phyloP scores from a whole-genome alignment of 2,888 invertebrate species.

The Spatulosminthurus flaviceps region DNA sequence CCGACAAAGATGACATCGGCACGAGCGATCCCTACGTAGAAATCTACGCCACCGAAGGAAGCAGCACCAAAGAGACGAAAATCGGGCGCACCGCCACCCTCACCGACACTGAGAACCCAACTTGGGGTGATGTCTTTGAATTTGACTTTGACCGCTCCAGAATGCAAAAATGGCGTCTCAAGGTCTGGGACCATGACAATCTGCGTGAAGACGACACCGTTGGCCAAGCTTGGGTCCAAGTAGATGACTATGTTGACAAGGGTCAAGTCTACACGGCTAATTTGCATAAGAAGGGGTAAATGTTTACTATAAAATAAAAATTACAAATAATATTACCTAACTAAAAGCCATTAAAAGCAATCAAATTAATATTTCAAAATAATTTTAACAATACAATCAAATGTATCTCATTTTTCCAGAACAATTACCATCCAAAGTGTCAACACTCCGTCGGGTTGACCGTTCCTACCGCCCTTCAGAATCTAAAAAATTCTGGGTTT shows the following conservation, averaged over 20 bases:
- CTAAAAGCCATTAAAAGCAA: too few relatives aligned
- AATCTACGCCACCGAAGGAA: slow-evolving; percentile 55
- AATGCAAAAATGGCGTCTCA: slow-evolving; percentile 55
- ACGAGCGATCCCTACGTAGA: slow-evolving; percentile 58
- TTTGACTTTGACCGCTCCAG: slow-evolving; percentile 58
- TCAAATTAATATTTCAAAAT: too few relatives aligned
- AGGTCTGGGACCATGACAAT: slow-evolving; percentile 61
- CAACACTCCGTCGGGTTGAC: too few relatives aligned
- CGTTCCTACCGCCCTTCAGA: too few relatives aligned
- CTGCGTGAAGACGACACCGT: slow-evolving; percentile 59
- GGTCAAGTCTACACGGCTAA: slow-evolving; percentile 57
- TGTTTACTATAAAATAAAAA: too few relatives aligned
- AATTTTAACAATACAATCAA: too few relatives aligned
- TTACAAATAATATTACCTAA: too few relatives aligned
- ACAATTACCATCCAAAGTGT: too few relatives aligned
- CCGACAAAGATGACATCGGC: slow-evolving; percentile 61
- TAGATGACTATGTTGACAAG: slow-evolving; percentile 60
- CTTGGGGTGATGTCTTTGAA: slow-evolving; percentile 61
- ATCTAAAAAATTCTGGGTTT: too few relatives aligned
- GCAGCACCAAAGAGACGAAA: slow-evolving; percentile 54
- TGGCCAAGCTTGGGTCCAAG: slow-evolving; percentile 58
- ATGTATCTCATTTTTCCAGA: too few relatives aligned
- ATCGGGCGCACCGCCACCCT: slow-evolving; percentile 56
- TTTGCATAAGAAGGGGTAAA: slow-evolving; percentile 59
- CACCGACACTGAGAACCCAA: slow-evolving; percentile 53